Conservation (phyloP, 2,797 vertebrate genomes). For the Psittacula echo region DNA sequence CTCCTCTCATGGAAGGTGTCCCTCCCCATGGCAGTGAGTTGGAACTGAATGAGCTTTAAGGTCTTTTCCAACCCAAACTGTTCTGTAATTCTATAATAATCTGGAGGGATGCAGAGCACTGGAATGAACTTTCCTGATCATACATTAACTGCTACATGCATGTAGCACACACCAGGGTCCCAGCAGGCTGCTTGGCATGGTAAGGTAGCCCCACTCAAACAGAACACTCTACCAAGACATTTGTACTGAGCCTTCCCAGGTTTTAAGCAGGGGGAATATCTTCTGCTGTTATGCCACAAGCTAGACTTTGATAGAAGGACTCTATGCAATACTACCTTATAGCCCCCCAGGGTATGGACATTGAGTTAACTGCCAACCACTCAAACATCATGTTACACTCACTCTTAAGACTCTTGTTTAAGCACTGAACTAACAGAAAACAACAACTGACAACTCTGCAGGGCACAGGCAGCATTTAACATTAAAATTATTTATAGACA, state of each 20-base stretch:
- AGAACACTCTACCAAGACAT: not conserved
- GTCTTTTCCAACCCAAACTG: not conserved
- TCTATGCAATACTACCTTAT: not conserved
- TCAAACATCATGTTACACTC: accelerated
- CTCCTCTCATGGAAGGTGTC: not conserved
- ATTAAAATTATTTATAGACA: not conserved
- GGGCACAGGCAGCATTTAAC: not conserved
- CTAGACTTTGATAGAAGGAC: not conserved
- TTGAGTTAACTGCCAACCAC: not conserved
- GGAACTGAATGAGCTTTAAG: not conserved
- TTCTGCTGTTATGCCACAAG: not conserved
- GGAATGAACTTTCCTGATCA: not conserved
- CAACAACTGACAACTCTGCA: not conserved
- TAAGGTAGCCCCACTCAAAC: not conserved
- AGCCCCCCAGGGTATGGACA: accelerated
- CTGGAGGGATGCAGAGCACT: accelerated
- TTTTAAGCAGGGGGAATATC: not conserved
- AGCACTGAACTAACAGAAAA: not conserved
- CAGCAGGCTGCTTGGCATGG: not conserved
- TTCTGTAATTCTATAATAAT: not conserved
- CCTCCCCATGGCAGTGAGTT: not conserved
- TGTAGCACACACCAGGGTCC: accelerated
- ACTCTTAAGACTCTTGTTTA: not conserved
- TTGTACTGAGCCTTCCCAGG: accelerated
- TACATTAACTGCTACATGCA: not conserved